Evolutionary conservation across 2,113 vertebrate genomes (phyloP), one percentile per base, ranked within the genome.

Genomic region (Tapirus terrestris): DNA sequence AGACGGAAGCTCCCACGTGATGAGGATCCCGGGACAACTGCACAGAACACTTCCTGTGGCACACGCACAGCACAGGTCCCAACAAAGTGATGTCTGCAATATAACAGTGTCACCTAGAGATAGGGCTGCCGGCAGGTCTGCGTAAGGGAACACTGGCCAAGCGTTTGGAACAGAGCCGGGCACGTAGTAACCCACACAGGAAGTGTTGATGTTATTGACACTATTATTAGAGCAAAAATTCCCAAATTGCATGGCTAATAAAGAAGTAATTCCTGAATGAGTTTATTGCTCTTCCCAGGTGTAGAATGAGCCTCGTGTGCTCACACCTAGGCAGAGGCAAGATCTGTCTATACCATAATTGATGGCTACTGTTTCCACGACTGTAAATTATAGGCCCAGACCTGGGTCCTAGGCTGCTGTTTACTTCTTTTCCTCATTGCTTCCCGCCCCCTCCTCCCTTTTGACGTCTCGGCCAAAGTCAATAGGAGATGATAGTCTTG

Each of bases 401-500:
- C 36, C 36, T 36, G 31, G 60, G 3, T 13, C 61, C 56, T 3
- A 9, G 36, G 21, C 23, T 39, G 58, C 84, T 67, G 76, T 23
- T 94, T 48, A 27, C 33, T 20, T 65, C 75, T 68, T 72, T 80
- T 76, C 29, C 63, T 61, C 51, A 6, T 45, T 36, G 39, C 77
- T 51, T 82, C 58, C n/a, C 0, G 0, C 31, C 8, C 10, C 17
- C 21, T 61, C 48, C 51, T 83, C 29, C n/a, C 33, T 60, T 21
- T 18, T 31, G 33, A 58, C 53, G 33, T 18, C n/a, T 20, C 56
- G 1, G 91, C 96, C 91, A 96, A 96, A 51, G 67, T 92, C 96
- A 87, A 73, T 21, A 97, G 48, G 14, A 60, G 43, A 81, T 48
- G 68, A 88, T 8, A 36, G 94, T 72, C 83, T 89, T 94, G 77